A percentile compares a stretch with the other conserved stretches of the same genome.
phyloP scores from a whole-genome alignment of 2,797 vertebrate genomes.

The Tragopan temminckii region DNA sequence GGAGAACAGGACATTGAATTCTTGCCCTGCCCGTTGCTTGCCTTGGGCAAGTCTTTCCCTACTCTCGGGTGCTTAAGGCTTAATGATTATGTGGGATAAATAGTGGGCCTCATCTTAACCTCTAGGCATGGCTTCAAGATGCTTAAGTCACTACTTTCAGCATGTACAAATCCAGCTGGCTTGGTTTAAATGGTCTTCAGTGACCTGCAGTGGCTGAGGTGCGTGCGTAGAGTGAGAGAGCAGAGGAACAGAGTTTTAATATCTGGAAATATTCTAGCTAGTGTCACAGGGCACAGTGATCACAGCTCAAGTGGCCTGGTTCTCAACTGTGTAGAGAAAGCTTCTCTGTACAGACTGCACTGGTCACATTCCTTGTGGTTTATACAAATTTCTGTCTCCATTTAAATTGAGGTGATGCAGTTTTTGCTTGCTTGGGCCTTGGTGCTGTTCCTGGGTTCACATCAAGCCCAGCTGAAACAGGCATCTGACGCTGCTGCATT shows the following conservation, averaged over 20 bases:
- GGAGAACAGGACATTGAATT: neutral
- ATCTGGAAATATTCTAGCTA: neutral
- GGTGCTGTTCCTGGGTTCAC: neutral
- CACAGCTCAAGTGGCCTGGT: neutral
- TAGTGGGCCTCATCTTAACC: neutral
- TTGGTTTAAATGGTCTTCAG: neutral
- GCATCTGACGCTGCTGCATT: neutral
- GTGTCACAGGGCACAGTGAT: neutral
- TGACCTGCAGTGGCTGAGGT: neutral
- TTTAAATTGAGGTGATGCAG: fast-evolving
- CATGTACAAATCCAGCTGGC: neutral
- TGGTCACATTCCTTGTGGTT: neutral
- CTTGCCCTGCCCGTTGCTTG: neutral
- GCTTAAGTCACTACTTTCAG: neutral
- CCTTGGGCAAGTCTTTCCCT: neutral
- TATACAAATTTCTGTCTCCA: neutral
- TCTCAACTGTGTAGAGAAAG: fast-evolving
- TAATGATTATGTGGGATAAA: neutral
- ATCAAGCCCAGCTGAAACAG: neutral
- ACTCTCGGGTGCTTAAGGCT: neutral
- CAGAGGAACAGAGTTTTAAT: neutral
- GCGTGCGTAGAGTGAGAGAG: neutral
- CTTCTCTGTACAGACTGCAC: neutral
- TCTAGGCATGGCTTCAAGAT: fast-evolving
- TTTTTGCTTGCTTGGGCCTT: neutral